Evolutionary conservation across 2,888 invertebrate species (phyloP), one percentile per base, ranked within the genome.

Genomic region (Portevinia maculata): DNA sequence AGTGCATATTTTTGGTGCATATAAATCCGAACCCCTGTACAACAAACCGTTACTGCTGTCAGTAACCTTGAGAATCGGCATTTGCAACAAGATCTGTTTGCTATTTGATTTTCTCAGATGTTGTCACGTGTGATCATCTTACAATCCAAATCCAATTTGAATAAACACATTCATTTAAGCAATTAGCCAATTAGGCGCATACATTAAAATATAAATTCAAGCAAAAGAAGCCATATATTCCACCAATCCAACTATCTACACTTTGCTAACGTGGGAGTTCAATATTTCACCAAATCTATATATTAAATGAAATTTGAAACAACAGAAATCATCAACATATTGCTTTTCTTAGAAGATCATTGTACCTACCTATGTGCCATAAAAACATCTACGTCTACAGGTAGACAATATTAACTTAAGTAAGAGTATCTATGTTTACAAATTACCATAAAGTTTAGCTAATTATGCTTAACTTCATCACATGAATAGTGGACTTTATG

Each of bases 281-380:
- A 37, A 37, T 37, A 67, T 44, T 44, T 53, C 13, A 44, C 32
- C 1, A 11, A 32, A 53, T 3, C 32, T 3, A 30, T 67, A 67
- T 39, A 67, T 55, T 53, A 67, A 44, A 13, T 21, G 41, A 67
- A 55, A 34, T 44, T 53, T 24, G 53, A 32, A 55, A 67, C 32
- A 30, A 53, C 44, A 44, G 44, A 13, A 28, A 19, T 8, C 19
- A 52, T 28, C 28, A 17, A 17, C 39, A 24, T 37, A 1, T 46
- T 32, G 32, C 28, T 21, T 34, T 21, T 48, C 11, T 1, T 17
- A 13, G 17, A 28, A 30, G 13, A 24, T n/a, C n/a, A n/a, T n/a
- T n/a, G n/a, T n/a, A 37, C 48, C 34, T 15, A 34, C 34, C 13
- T 60, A 34, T 44, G 53, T 44, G 44, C 15, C 65, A 67, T 34